phyloP scores from a whole-genome alignment of 2,888 invertebrate species.

The Mallateleia sp. region DNA sequence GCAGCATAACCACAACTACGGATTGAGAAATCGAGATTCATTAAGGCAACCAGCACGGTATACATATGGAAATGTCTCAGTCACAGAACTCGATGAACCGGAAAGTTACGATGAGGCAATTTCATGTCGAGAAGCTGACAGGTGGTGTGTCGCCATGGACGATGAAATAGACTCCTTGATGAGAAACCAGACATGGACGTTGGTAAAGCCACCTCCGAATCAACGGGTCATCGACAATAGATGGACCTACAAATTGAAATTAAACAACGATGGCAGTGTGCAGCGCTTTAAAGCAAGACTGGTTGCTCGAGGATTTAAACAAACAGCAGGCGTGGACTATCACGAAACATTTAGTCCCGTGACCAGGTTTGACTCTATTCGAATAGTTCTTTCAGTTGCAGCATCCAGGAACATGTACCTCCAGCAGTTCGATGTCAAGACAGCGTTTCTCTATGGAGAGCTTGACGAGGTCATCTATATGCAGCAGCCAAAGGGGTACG shows the following conservation, averaged over 20 bases:
- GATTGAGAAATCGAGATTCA: not conserved
- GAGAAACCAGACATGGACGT: constrained; percentile 50
- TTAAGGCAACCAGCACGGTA: constrained; percentile 21
- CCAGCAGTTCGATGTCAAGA: no score
- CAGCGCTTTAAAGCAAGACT: constrained; percentile 83
- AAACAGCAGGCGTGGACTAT: constrained; percentile 82
- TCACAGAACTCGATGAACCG: constrained; percentile 9
- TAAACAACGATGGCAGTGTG: constrained; percentile 74
- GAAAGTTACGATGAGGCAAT: constrained; percentile 30
- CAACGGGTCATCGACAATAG: constrained; percentile 1
- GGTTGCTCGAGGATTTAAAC: constrained; percentile 81
- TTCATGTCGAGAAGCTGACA: not conserved
- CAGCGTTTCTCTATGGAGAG: no score
- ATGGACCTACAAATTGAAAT: constrained; percentile 64
- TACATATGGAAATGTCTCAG: no score
- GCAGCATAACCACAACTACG: not conserved
- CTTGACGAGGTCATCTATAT: no score
- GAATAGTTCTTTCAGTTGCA: constrained; percentile 79
- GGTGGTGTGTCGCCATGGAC: constrained; percentile 39
- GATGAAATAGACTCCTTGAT: constrained; percentile 62
- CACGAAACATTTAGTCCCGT: constrained; percentile 84
- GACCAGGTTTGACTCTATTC: constrained; percentile 79
- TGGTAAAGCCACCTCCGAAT: constrained; percentile 10
- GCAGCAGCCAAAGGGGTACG: no score
- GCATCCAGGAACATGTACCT: constrained; percentile 66